Conservation (phyloP, 2,113 vertebrate genomes). For the Oryzias javanicus region DNA sequence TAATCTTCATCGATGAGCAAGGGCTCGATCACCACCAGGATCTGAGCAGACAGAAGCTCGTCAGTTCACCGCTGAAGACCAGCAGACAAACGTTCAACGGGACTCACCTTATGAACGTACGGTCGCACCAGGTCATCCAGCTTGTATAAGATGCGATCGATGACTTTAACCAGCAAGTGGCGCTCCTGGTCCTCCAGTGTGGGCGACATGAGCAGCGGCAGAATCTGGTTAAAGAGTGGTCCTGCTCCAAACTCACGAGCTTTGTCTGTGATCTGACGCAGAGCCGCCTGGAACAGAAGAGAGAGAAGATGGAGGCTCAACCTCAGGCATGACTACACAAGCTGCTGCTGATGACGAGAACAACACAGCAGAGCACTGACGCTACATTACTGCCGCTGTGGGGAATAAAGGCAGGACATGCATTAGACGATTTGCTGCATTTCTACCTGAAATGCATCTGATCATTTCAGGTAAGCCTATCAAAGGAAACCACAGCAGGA, state of each 20-base stretch:
- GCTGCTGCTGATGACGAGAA: neutral
- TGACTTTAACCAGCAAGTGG: slow-evolving; percentile 97
- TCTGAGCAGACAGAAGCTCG: slow-evolving; percentile 69
- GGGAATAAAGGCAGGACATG: too few relatives aligned
- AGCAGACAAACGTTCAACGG: accelerated
- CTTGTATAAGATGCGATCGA: slow-evolving; percentile 97
- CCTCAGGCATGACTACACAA: too few relatives aligned
- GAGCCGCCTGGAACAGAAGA: slow-evolving; percentile 81
- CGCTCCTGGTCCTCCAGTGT: slow-evolving; percentile 98
- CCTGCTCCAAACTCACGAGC: slow-evolving; percentile 97
- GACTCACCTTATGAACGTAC: slow-evolving; percentile 93
- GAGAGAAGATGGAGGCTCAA: neutral
- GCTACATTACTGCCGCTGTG: too few relatives aligned
- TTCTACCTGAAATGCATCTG: too few relatives aligned
- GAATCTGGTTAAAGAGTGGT: slow-evolving; percentile 96
- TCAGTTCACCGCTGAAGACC: neutral
- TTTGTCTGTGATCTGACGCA: slow-evolving; percentile 98
- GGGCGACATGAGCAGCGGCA: slow-evolving; percentile 96
- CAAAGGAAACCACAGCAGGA: too few relatives aligned
- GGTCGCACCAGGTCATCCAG: slow-evolving; percentile 96
- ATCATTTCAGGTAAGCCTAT: too few relatives aligned
- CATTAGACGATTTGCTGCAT: too few relatives aligned
- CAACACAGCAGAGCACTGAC: too few relatives aligned
- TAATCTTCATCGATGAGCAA: slow-evolving; percentile 99
- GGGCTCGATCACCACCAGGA: slow-evolving; percentile 97